phyloP scores from a whole-genome alignment of 2,888 invertebrate species.

The Pristionchus arcanus region DNA sequence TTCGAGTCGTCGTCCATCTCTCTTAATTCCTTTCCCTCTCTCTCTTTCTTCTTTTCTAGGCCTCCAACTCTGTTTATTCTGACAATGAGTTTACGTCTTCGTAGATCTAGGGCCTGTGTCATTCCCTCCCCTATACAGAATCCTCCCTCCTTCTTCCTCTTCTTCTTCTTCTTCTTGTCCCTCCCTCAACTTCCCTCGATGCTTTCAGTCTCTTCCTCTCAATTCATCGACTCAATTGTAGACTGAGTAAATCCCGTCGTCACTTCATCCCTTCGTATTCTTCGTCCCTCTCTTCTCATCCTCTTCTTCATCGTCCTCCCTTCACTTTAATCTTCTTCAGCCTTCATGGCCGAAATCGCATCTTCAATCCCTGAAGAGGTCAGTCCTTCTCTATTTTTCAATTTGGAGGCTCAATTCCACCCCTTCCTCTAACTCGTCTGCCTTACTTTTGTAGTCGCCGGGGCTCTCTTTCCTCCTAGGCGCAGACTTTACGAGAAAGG shows the following conservation, averaged over 20 bases:
- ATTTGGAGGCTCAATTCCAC: conserved; percentile 8
- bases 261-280: conserved; percentile 27
- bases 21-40: conserved; percentile 44
- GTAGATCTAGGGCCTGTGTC: conserved; percentile 45
- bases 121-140: conserved; percentile 21
- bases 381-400: conserved; percentile 33
- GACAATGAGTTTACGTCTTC: conserved; percentile 50
- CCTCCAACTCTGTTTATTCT: conserved; percentile 47
- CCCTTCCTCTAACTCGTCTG: background rate
- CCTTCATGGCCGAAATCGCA: conserved; percentile 48
- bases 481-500: background rate
- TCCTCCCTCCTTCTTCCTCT: conserved; percentile 11
- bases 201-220: conserved; percentile 51
- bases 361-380: conserved; percentile 49
- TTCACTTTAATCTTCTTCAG: conserved; percentile 6
- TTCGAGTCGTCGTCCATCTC: conserved; percentile 41
- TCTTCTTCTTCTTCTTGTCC: background rate
- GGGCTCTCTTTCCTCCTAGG: background rate
- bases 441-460: conserved; percentile 26
- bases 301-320: background rate
- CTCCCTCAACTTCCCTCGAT: conserved; percentile 37
- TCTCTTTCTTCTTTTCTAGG: conserved; percentile 11
- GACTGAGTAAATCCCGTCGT: conserved; percentile 50
- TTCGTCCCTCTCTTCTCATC: background rate
- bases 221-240: conserved; percentile 50